Evolutionary conservation across 1,140 invertebrate genomes (phyloP).

Genomic region (Drosophila equinoxialis): DNA sequence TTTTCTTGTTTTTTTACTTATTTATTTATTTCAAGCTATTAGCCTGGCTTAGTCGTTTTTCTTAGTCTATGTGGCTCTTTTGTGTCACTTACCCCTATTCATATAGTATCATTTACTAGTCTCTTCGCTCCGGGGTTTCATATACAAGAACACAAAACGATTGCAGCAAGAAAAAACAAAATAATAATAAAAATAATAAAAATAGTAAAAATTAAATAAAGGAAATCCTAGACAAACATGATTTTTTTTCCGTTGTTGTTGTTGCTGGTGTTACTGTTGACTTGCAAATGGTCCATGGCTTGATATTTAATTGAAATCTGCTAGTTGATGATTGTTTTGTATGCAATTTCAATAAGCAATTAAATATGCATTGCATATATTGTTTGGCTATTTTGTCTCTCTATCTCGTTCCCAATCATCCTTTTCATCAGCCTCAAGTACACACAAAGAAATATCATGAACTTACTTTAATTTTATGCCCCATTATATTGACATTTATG

Average conservation of each 20-base stretch:
- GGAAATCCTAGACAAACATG: neutral
- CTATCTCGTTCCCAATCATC: conserved; percentile 14
- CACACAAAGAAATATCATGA: neutral
- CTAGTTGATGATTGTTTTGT: conserved; percentile 69
- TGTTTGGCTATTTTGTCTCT: conserved; percentile 57
- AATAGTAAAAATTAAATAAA: neutral
- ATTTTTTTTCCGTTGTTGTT: conserved; percentile 4
- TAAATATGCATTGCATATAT: conserved; percentile 65
- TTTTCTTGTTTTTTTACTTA: conserved; percentile 30
- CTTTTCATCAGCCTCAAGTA: neutral
- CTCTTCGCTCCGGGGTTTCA: neutral
- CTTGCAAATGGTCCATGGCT: conserved; percentile 37
- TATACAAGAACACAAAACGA: neutral
- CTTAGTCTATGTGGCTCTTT: conserved; percentile 14
- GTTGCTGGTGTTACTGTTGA: neutral
- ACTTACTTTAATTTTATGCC: too few species aligned
- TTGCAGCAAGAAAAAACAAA: neutral
- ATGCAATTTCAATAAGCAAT: conserved; percentile 60
- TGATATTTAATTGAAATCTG: conserved; percentile 69
- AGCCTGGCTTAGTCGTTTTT: conserved; percentile 46
- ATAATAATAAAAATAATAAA: neutral
- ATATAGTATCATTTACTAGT: neutral
- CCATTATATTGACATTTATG: too few species aligned
- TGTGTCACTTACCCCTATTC: neutral
- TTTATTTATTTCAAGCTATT: conserved; percentile 76